Evolutionary conservation across 2,113 vertebrate species (phyloP), one percentile per base, ranked within the genome.

Genomic region (Bufo gargarizans): DNA sequence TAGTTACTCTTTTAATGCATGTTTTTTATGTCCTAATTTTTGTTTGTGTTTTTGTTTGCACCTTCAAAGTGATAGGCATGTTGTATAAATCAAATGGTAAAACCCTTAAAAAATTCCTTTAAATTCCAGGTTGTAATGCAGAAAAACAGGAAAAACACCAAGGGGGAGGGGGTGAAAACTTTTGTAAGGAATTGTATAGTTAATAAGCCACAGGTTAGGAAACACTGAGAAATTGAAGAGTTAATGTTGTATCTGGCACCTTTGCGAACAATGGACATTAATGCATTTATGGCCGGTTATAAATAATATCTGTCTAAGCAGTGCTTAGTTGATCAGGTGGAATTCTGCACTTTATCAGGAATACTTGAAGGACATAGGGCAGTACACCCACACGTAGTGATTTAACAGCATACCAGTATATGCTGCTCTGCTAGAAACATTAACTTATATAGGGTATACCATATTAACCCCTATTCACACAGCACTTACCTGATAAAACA

Each of bases 351-450:
- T 43, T 56, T 17, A 20, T 61, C 22, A 81, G 19, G 79, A 81
- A 61, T 47, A 45, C 20, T 20, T 43, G 3, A 45, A 81, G 79
- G 79, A 12, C 79, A 81, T 61, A 61, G 79, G 8, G 56, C 79
- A 81, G 4, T 61, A 61, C 58, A 61, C 79, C 56, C 58, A 81
- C 79, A 81, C 79, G 33, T 6, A 55, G 20, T 61, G 33, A 45
- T 61, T 17, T 81, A 81, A 61, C n/a, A 53, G 47, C 77, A 8
- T 33, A 33, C 78, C 33, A 43, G 78, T 80, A 59, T 43, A 59
- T 59, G 17, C 55, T 61, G 10, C 50, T 61, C 56, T 80, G 7
- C 78, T 19, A 61, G 56, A 81, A 81, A 81, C 43, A 81, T 81
- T 81, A 81, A 81, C 79, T 76, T 76, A 76, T 76, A 76, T 76